These are phyloP conservation scores for Stichodactyla helianthus DNA, from an alignment of 64 coral and sea anemone species.

Conservation along the genomic window DNA sequence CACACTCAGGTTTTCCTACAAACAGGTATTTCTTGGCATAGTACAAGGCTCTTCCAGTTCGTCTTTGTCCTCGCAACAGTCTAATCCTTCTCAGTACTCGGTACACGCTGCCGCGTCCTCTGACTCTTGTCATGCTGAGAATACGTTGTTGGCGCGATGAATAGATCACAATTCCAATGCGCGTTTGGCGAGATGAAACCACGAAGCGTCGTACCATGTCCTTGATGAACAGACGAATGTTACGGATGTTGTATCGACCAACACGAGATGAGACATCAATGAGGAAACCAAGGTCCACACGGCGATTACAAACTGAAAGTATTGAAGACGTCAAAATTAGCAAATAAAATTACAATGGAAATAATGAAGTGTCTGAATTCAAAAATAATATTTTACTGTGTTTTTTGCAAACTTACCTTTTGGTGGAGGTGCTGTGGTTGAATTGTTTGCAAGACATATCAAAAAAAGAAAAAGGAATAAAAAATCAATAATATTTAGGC, in stretches of 20 bases:
- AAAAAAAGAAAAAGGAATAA: too few relatives aligned
- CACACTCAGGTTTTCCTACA: not conserved
- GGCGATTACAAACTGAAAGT: not conserved
- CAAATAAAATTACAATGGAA: too few relatives aligned
- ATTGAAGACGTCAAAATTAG: not conserved
- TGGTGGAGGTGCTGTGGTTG: too few relatives aligned
- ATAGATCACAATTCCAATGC: not conserved
- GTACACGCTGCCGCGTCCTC: not conserved
- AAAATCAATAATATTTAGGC: too few relatives aligned
- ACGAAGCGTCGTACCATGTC: conserved; percentile 9
- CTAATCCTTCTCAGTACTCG: not conserved
- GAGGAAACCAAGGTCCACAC: not conserved
- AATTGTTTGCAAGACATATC: too few relatives aligned
- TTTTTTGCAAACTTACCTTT: too few relatives aligned
- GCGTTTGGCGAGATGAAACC: not conserved
- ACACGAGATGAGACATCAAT: not conserved
- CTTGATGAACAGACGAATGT: conserved; percentile 12
- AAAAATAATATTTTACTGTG: too few relatives aligned
- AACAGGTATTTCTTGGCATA: conserved; percentile 21
- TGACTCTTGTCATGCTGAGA: not conserved
- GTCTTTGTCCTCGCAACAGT: not conserved
- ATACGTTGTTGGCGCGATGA: not conserved
- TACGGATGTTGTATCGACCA: not conserved
- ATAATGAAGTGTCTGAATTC: too few relatives aligned
- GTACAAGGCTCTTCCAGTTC: not conserved